phyloP scores from a whole-genome alignment of 2,113 vertebrate genomes.

The Labrus mixtus region DNA sequence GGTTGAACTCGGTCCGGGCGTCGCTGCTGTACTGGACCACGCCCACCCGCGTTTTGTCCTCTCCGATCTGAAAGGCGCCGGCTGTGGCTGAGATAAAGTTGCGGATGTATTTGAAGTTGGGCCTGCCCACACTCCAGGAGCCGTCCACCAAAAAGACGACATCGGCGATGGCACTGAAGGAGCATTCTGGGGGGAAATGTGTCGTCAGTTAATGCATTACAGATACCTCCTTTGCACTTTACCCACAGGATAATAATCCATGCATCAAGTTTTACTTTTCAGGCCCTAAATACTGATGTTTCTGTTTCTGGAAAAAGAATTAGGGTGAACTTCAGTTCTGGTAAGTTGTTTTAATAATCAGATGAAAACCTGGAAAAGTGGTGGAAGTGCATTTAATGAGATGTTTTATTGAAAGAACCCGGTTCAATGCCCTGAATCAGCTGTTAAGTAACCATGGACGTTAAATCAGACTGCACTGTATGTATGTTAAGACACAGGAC shows the following conservation, averaged over 20 bases:
- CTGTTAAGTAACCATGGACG: background rate
- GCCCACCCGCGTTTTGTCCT: conserved; percentile 91
- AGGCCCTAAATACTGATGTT: background rate
- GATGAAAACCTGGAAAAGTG: background rate
- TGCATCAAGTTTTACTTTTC: background rate
- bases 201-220: background rate
- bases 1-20: conserved; percentile 90
- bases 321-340: background rate
- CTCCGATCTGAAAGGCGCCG: conserved; percentile 92
- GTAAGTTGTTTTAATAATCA: background rate
- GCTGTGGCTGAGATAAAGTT: conserved; percentile 88
- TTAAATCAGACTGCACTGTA: no score
- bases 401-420: background rate
- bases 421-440: background rate
- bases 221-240: background rate
- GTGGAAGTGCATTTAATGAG: no score
- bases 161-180: conserved; percentile 87
- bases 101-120: conserved; percentile 91
- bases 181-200: conserved; percentile 87
- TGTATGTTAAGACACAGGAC: no score
- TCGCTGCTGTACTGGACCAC: conserved; percentile 93
- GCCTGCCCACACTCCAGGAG: conserved; percentile 91
- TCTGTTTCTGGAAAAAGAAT: background rate
- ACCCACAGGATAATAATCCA: background rate
- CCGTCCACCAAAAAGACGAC: conserved; percentile 94